Evolutionary conservation across 1,140 invertebrate genomes (phyloP).

Genomic region (Thaumatotibia leucotreta): DNA sequence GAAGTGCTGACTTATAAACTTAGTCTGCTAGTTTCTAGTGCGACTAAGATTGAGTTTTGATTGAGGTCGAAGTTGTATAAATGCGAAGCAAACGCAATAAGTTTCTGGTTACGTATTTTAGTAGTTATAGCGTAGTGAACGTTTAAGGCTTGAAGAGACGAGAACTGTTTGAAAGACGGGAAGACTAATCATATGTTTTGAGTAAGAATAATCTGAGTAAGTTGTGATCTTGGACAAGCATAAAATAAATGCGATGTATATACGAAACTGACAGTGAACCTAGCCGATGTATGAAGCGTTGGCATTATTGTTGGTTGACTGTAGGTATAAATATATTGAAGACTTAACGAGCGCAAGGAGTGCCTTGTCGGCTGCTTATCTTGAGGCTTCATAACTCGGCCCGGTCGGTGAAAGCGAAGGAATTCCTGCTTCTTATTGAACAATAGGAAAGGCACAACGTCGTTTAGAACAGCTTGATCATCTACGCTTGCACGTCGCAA

Average conservation of each 20-base stretch:
- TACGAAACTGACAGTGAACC: not conserved
- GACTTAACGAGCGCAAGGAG: constrained; percentile 16
- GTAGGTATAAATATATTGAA: not conserved
- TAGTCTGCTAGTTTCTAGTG: not conserved
- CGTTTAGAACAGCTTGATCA: not conserved
- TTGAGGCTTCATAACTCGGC: constrained; percentile 34
- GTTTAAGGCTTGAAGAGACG: not conserved
- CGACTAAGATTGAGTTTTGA: constrained; percentile 7
- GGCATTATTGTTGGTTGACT: not conserved
- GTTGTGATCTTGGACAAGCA: not conserved
- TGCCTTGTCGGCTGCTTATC: constrained; percentile 34
- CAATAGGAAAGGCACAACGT: constrained; percentile 22
- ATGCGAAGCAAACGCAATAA: not conserved
- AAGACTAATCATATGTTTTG: not conserved
- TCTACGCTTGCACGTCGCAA: not conserved
- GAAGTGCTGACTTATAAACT: not conserved
- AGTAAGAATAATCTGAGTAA: not conserved
- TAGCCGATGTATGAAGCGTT: not conserved
- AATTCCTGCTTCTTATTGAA: constrained; percentile 36
- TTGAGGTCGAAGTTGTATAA: not conserved
- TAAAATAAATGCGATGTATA: not conserved
- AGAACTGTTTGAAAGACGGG: not conserved
- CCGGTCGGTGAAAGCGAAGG: constrained; percentile 32
- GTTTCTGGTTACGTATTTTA: not conserved
- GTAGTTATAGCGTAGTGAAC: not conserved